Evolutionary conservation across 1,140 invertebrate species (phyloP), one percentile per base, ranked within the genome.

Genomic region (Nomia melanderi): DNA sequence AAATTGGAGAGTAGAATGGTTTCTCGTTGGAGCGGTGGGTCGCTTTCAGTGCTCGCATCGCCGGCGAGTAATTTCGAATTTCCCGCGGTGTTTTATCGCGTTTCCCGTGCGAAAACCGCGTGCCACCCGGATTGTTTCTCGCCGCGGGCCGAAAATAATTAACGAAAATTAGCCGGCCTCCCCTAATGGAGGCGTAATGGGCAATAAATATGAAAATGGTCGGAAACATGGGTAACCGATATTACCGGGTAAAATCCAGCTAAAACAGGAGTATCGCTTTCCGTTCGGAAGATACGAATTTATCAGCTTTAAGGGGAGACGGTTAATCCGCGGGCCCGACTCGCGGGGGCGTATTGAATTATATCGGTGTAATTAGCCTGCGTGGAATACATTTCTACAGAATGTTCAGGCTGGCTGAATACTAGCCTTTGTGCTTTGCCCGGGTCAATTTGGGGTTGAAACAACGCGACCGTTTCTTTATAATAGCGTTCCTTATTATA

Each of bases 71-170:
- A 36, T 20, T 29, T 12, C 11, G 14, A n/a, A n/a, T n/a, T n/a
- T n/a, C 41, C 12, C 14, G 41, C 17, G n/a, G 25, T n/a, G n/a
- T 53, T 44, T 47, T 14, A 20, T 12, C 12, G 20, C n/a, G 17
- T 50, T 62, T 36, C 4, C 14, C 41, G 41, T 17, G 41, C 1
- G 31, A 36, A 33, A 8, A 27, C 25, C 5, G 36, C 20, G 8
- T 6, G 17, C 54, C 8, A 9, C 1, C 0, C 9, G 7, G 23
- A 36, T 39, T 29, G 57, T 50, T 63, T 27, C 31, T 2, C 12
- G 27, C 31, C 12, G n/a, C 7, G 39, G 39, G 14, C 9, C 6
- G 70, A 53, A 72, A 73, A 65, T 72, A 72, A 72, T 72, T 72
- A 63, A 47, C 39, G 69, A 50, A 62, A 72, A 72, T 72, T 53